phyloP scores from a whole-genome alignment of 2,113 vertebrate species.

The Phrynocephalus versicolor region DNA sequence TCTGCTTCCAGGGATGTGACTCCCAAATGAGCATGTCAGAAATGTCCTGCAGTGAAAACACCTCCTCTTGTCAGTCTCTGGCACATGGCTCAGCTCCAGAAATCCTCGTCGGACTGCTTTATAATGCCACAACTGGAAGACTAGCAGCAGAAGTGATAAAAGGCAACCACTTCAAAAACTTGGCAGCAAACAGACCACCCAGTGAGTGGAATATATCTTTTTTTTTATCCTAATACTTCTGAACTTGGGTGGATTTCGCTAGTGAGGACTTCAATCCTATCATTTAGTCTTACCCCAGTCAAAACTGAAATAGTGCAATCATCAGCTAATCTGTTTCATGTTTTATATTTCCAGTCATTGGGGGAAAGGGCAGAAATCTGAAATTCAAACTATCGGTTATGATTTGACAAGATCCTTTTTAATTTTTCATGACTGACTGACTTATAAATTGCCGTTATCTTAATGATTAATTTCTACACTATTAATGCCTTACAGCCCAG shows the following conservation, averaged over 20 bases:
- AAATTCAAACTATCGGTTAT: slow-evolving; percentile 79
- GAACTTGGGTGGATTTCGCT: slow-evolving; percentile 50
- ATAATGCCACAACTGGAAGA: slow-evolving; percentile 96
- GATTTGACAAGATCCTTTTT: slow-evolving; percentile 70
- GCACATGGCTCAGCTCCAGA: slow-evolving; percentile 90
- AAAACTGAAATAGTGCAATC: slow-evolving; percentile 66
- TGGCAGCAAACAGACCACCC: slow-evolving; percentile 96
- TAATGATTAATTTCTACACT: slow-evolving; percentile 70
- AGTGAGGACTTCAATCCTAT: slow-evolving; percentile 64
- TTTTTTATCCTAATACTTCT: slow-evolving; percentile 65
- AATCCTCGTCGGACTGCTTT: slow-evolving; percentile 94
- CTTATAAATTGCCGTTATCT: slow-evolving; percentile 73
- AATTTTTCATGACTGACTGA: slow-evolving; percentile 74
- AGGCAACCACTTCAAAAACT: slow-evolving; percentile 98
- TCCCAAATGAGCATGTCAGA: slow-evolving; percentile 94
- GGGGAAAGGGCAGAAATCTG: slow-evolving; percentile 75
- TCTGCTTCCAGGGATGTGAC: slow-evolving; percentile 85
- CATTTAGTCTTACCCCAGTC: slow-evolving; percentile 66
- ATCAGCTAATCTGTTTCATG: slow-evolving; percentile 77
- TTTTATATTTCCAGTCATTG: slow-evolving; percentile 73
- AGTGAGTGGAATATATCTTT: slow-evolving; percentile 86
- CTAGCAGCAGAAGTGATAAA: slow-evolving; percentile 98
- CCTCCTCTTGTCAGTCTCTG: slow-evolving; percentile 92
- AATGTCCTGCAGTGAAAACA: slow-evolving; percentile 91
- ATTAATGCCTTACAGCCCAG: slow-evolving; percentile 66